Percentiles rank a stretch among this genome's conserved stretches.
These are phyloP conservation scores for Hesperophylax magnus DNA, from an alignment of 1,140 invertebrate genomes.

Conservation along the genomic window DNA sequence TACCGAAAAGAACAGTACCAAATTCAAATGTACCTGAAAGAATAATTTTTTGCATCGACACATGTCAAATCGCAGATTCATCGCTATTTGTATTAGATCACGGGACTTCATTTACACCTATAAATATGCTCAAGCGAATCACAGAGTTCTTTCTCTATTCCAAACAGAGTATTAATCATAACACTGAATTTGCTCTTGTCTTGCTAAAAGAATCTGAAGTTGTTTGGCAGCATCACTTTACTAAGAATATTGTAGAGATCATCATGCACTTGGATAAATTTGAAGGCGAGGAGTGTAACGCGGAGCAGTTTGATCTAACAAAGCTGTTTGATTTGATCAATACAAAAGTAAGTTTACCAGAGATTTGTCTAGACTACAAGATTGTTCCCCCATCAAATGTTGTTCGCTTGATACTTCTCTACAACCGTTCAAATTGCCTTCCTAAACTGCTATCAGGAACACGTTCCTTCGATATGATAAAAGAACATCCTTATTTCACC, in stretches of 20 bases:
- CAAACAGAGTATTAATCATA: conserved; percentile 75
- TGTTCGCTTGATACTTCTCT: conserved; percentile 76
- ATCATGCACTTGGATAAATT: conserved; percentile 72
- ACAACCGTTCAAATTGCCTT: conserved; percentile 76
- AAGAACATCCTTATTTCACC: conserved; percentile 76
- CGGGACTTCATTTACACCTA: conserved; percentile 67
- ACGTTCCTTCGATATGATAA: conserved; percentile 68
- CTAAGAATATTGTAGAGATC: conserved; percentile 74
- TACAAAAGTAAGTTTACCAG: conserved; percentile 68
- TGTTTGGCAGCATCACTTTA: conserved; percentile 76
- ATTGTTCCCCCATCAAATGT: conserved; percentile 72
- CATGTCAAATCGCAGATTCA: conserved; percentile 74
- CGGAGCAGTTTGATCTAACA: conserved; percentile 73
- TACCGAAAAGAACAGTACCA: conserved; percentile 63
- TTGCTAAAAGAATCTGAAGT: conserved; percentile 71
- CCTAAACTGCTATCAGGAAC: conserved; percentile 69
- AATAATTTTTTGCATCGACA: conserved; percentile 78
- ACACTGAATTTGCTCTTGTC: conserved; percentile 79
- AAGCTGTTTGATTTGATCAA: conserved; percentile 73
- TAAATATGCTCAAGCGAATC: conserved; percentile 74
- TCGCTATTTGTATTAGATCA: conserved; percentile 73
- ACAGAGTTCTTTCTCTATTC: conserved; percentile 77
- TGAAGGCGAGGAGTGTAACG: conserved; percentile 66
- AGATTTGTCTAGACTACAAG: conserved; percentile 64
- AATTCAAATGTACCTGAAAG: conserved; percentile 75